These are phyloP conservation scores for Cyprinodon variegatus DNA, from an alignment of 2,113 vertebrate genomes.

Conservation along the genomic window DNA sequence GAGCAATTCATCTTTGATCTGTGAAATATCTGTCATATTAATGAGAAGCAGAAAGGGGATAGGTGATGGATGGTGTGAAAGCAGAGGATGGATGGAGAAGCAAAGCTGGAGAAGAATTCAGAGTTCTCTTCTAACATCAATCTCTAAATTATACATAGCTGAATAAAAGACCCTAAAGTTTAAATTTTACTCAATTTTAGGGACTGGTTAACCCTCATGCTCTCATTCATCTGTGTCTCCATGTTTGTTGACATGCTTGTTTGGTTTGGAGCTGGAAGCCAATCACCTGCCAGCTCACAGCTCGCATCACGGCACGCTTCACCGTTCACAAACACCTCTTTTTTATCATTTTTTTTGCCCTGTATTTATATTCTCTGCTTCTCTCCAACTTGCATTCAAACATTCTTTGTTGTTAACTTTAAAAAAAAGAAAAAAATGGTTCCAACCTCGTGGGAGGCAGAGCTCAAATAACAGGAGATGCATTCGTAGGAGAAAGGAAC, in stretches of 20 bases:
- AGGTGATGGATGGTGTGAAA: constrained; percentile 7
- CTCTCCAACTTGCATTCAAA: neutral
- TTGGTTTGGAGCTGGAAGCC: constrained; percentile 52
- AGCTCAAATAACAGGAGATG: constrained; percentile 11
- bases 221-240: constrained; percentile 27
- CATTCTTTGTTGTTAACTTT: constrained; percentile 17
- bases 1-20: constrained; percentile 16
- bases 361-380: neutral
- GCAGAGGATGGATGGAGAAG: constrained; percentile 15
- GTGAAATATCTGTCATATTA: constrained; percentile 16
- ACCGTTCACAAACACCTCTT: constrained; percentile 35
- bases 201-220: constrained; percentile 47
- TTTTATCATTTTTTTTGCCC: neutral
- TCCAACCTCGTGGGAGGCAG: constrained; percentile 33
- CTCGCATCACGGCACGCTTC: constrained; percentile 40
- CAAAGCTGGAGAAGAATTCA: constrained; percentile 30
- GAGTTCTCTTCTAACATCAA: constrained; percentile 48
- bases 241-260: constrained; percentile 30
- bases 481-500: neutral
- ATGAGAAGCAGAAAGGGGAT: constrained; percentile 12
- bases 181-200: constrained; percentile 29
- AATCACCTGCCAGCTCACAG: constrained; percentile 60
- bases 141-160: constrained; percentile 11
- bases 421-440: neutral
- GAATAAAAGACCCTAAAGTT: constrained; percentile 47